Evolutionary conservation across 2,888 invertebrate genomes (phyloP).

Genomic region (Ophion slaviceki): DNA sequence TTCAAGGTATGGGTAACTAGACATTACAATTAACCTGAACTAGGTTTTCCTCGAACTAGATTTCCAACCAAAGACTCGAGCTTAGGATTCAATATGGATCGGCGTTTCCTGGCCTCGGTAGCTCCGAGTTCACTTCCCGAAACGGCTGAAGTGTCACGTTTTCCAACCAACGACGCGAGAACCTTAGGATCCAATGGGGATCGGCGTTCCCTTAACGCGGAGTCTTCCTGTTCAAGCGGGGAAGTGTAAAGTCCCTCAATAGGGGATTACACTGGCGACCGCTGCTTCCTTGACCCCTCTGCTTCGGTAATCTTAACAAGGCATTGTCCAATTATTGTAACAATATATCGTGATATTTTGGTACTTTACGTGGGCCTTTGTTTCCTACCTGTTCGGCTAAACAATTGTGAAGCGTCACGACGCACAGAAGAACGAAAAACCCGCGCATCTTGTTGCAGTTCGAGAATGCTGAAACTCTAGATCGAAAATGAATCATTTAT

Average conservation of each 20-base stretch:
- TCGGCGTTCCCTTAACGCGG: neutral
- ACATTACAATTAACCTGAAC: too few relatives aligned
- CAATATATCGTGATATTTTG: neutral
- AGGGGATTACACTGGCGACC: neutral
- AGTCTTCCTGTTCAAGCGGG: neutral
- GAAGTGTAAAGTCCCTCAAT: neutral
- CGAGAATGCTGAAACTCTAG: neutral
- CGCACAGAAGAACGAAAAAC: conserved; percentile 4
- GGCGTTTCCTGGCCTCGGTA: neutral
- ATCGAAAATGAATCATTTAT: neutral
- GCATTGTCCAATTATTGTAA: neutral
- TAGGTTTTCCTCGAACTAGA: neutral
- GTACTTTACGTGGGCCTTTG: neutral
- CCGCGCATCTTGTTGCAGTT: conserved; percentile 6
- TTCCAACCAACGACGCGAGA: neutral
- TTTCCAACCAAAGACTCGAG: neutral
- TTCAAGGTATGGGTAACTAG: neutral
- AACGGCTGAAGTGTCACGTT: neutral
- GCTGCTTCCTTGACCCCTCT: neutral
- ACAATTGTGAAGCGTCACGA: neutral
- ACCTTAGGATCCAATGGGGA: neutral
- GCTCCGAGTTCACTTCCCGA: neutral
- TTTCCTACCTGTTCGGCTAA: neutral
- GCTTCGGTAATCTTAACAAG: neutral
- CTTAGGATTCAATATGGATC: neutral